Evolutionary conservation across 2,113 vertebrate species (phyloP).

Genomic region (Myiagra hebetior): DNA sequence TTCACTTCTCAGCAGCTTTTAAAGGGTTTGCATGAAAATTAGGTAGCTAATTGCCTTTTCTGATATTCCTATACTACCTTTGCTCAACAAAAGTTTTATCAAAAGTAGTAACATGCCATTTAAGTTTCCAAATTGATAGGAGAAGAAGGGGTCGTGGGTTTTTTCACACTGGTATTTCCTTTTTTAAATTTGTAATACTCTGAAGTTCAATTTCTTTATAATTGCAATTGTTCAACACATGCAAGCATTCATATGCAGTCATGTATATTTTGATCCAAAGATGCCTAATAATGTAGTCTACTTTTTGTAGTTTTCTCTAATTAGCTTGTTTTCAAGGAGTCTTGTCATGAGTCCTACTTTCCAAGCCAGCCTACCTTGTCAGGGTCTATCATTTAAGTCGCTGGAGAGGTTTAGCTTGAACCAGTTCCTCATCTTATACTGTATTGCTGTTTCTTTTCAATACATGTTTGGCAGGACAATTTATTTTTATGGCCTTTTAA

Average conservation of each 20-base stretch:
- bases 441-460: neutral
- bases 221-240: neutral
- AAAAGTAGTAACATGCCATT: neutral
- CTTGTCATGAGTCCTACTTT: neutral
- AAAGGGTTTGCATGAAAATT: neutral
- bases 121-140: neutral
- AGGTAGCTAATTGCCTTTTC: neutral
- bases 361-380: neutral
- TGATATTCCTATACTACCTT: neutral
- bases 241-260: neutral
- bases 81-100: conserved; percentile 3
- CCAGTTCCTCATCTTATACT: neutral
- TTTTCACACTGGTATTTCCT: neutral
- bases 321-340: neutral
- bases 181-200: neutral
- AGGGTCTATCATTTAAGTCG: neutral
- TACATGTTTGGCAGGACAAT: neutral
- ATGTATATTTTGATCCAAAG: neutral
- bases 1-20: neutral
- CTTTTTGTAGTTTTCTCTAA: neutral
- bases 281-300: neutral
- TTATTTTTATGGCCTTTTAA: neutral
- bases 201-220: neutral
- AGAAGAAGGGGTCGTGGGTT: rapidly evolving
- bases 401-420: neutral